These are phyloP conservation scores for Strigamia maritima DNA, from an alignment of 2,888 invertebrate genomes.

Conservation along the genomic window DNA sequence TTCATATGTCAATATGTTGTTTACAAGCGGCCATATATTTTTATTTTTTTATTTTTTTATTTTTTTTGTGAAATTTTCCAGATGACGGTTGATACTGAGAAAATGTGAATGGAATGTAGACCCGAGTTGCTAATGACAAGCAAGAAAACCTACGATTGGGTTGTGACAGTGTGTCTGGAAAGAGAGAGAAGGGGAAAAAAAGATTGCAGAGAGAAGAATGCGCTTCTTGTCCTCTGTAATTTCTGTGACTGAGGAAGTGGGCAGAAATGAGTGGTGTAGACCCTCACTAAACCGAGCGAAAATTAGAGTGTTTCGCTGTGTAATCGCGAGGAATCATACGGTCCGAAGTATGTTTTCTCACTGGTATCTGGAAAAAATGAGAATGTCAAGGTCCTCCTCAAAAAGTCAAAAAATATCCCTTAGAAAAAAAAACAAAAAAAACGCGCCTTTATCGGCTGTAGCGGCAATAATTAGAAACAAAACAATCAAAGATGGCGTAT, in stretches of 20 bases:
- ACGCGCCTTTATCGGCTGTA: neutral
- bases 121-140: slow-evolving; percentile 1
- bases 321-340: slow-evolving; percentile 32
- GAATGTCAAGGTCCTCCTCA: neutral
- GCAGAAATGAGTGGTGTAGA: slow-evolving; percentile 32
- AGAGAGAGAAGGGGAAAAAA: neutral
- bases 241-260: slow-evolving; percentile 31
- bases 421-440: neutral
- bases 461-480: neutral
- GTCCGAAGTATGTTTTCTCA: slow-evolving; percentile 18
- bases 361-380: neutral
- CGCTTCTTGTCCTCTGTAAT: slow-evolving; percentile 18
- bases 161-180: slow-evolving; percentile 5
- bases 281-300: slow-evolving; percentile 31
- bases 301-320: slow-evolving; percentile 22
- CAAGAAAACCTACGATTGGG: slow-evolving; percentile 21
- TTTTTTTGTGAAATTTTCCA: neutral
- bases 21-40: no score
- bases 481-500: neutral
- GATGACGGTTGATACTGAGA: neutral
- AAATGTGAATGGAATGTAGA: neutral
- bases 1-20: no score
- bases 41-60: no score
- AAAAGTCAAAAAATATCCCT: neutral
- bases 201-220: slow-evolving; percentile 17